phyloP scores from a whole-genome alignment of 2,888 invertebrate genomes.

The Micropterix aruncella region DNA sequence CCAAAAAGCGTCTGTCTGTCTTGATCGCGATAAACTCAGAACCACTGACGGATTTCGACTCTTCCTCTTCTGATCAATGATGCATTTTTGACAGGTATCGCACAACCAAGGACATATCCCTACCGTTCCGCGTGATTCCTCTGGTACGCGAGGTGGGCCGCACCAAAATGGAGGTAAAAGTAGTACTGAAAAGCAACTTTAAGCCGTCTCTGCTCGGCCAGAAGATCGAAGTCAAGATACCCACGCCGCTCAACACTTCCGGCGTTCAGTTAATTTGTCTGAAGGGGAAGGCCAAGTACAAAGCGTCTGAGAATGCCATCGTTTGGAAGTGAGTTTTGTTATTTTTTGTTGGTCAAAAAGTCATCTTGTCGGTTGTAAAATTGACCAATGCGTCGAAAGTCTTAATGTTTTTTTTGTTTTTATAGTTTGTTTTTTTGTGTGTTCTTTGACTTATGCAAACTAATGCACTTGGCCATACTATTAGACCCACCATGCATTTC shows the following conservation, averaged over 20 bases:
- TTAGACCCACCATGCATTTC: too few relatives aligned
- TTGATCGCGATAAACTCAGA: too few relatives aligned
- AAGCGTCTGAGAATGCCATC: slow-evolving; percentile 98
- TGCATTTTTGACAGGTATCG: slow-evolving; percentile 66
- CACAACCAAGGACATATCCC: slow-evolving; percentile 97
- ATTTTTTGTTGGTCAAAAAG: too few relatives aligned
- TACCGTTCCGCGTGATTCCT: slow-evolving; percentile 98
- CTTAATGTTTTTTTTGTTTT: too few relatives aligned
- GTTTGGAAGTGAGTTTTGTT: slow-evolving; percentile 66
- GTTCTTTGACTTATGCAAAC: too few relatives aligned
- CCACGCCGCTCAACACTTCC: slow-evolving; percentile 96
- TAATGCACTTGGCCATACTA: too few relatives aligned
- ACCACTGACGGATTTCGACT: too few relatives aligned
- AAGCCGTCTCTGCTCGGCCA: slow-evolving; percentile 96
- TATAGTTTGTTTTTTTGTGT: too few relatives aligned
- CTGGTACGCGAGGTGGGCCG: slow-evolving; percentile 95
- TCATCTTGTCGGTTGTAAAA: too few relatives aligned
- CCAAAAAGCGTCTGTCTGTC: too few relatives aligned
- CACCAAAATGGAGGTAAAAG: slow-evolving; percentile 99
- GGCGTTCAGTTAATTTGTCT: slow-evolving; percentile 98
- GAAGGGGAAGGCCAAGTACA: slow-evolving; percentile 99
- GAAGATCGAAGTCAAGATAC: slow-evolving; percentile 98
- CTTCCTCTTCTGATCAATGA: slow-evolving; percentile 1
- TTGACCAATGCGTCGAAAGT: too few relatives aligned
- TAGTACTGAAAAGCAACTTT: slow-evolving; percentile 97